phyloP scores from a whole-genome alignment of 2,113 vertebrate species.

The Catharus fuscescens region DNA sequence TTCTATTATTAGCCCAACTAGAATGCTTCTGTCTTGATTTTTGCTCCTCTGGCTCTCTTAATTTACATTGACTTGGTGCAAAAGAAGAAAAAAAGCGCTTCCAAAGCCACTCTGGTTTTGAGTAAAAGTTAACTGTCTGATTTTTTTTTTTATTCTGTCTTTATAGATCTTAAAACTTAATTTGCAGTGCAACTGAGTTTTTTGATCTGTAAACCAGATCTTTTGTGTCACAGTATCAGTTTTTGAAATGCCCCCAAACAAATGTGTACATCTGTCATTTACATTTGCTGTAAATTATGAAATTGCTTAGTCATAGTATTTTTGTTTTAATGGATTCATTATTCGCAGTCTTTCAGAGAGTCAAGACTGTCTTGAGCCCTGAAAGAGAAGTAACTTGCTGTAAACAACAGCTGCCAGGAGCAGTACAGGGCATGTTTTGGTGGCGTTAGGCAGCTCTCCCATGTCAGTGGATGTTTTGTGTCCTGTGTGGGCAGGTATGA shows the following conservation, averaged over 20 bases:
- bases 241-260: neutral
- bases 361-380: neutral
- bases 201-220: neutral
- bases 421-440: neutral
- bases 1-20: constrained; percentile 11
- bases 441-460: neutral
- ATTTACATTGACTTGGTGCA: neutral
- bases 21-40: neutral
- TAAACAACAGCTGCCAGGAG: neutral
- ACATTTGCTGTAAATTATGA: neutral
- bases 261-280: neutral
- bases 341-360: neutral
- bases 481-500: neutral
- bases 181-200: neutral
- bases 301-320: neutral
- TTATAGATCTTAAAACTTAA: neutral
- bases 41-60: neutral
- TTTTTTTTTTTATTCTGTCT: neutral
- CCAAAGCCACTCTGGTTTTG: neutral
- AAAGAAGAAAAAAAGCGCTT: neutral
- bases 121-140: neutral
- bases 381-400: neutral
- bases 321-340: neutral
- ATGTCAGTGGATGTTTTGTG: neutral
- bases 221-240: neutral